Evolutionary conservation across 2,113 vertebrate genomes (phyloP), one percentile per base, ranked within the genome.

Genomic region (Bufo bufo): DNA sequence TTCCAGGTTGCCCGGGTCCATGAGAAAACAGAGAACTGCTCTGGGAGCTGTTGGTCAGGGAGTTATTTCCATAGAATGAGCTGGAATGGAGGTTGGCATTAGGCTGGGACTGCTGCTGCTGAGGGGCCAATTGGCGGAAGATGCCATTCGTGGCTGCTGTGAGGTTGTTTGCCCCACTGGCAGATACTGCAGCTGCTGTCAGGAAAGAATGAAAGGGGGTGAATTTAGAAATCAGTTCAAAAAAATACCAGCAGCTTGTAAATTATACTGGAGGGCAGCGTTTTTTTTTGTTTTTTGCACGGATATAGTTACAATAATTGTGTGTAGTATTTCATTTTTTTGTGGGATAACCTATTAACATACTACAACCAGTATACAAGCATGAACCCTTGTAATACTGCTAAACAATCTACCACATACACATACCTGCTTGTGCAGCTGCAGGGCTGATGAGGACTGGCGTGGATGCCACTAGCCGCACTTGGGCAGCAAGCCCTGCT

Each of bases 11-110:
- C 58, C 96, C 96, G 72, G 96, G 97, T 90, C 96, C 97, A 90
- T 98, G 98, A 49, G 98, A 99, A 94, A 99, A 98, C 77, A 99
- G 95, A 88, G 98, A 99, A 93, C 96, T 98, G 94, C 97, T 98
- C 95, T 98, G 98, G 91, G 97, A 97, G 90, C 95, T 98, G 92
- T 92, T 97, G 49, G 96, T 95, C 91, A 99, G 93, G 54, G 97
- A 96, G 90, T 93, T 96, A 90, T 96, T 97, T 92, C 97, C 98
- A 77, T 99, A 98, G 94, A 98, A 99, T 14, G 98, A 99, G 91
- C 94, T 98, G 74, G 97, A 98, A 63, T 96, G 96, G 75, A 98
- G 94, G 90, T 96, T 97, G 86, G 94, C 96, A 93, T 94, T 97
- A 77, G 94, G 96, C 74, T 95, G 97, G 71, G 94, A 96, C 63